Percentiles rank a stretch among this genome's conserved stretches.
Evolutionary conservation across 2,888 invertebrate genomes (phyloP).

Genomic region (Calephelis perditalis): DNA sequence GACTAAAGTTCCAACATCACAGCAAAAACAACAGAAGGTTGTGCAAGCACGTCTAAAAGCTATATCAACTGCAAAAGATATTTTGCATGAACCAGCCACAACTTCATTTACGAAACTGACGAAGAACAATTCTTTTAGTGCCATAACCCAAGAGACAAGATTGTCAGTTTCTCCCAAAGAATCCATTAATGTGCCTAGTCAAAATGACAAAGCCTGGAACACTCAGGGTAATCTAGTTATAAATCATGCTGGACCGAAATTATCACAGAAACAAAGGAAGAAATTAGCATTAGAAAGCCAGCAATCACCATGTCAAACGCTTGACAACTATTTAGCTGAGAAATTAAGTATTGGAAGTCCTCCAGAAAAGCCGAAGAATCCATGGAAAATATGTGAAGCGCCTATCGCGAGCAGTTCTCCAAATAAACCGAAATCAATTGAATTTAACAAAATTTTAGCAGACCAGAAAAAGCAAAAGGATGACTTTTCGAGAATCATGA

Average conservation of each 20-base stretch:
- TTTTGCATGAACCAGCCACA: constrained; percentile 50
- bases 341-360: constrained; percentile 49
- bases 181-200: constrained; percentile 41
- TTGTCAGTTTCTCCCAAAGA: constrained; percentile 60
- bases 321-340: constrained; percentile 46
- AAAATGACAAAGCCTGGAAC: constrained; percentile 43
- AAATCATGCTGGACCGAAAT: constrained; percentile 69
- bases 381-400: constrained; percentile 56
- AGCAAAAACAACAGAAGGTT: constrained; percentile 67
- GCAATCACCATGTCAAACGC: constrained; percentile 38
- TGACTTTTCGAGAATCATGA: constrained; percentile 83
- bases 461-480: constrained; percentile 86
- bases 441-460: constrained; percentile 80
- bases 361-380: constrained; percentile 70
- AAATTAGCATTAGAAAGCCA: constrained; percentile 69
- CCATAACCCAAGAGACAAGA: constrained; percentile 34
- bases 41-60: constrained; percentile 70
- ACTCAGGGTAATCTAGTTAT: constrained; percentile 54
- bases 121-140: constrained; percentile 49
- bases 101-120: constrained; percentile 60
- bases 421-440: constrained; percentile 52
- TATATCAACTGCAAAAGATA: constrained; percentile 56
- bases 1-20: constrained; percentile 64
- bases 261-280: constrained; percentile 82
- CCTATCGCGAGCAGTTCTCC: constrained; percentile 55